phyloP scores from a whole-genome alignment of 2,888 invertebrate genomes.

The Hirudinaria manillensis region DNA sequence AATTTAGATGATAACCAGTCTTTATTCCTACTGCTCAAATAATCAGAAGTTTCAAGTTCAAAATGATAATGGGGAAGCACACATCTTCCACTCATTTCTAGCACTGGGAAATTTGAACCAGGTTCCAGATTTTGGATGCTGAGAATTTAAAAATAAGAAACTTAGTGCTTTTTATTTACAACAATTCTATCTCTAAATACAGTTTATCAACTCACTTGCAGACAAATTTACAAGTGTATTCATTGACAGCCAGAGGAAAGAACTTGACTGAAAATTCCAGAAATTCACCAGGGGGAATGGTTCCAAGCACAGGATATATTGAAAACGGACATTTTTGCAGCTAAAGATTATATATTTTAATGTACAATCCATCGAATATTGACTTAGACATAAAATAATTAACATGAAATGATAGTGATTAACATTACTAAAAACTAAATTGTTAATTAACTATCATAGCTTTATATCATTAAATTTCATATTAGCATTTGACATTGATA shows the following conservation, averaged over 20 bases:
- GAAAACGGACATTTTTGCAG: background rate
- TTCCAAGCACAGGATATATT: constrained; percentile 14
- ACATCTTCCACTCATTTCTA: constrained; percentile 60
- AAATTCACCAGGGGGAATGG: background rate
- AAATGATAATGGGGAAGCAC: constrained; percentile 68
- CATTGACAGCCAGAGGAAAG: background rate
- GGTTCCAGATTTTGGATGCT: constrained; percentile 52
- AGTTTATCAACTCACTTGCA: constrained; percentile 19
- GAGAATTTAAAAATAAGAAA: constrained; percentile 27
- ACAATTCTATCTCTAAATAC: background rate
- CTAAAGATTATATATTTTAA: too few species aligned
- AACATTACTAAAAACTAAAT: too few species aligned
- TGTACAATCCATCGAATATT: too few species aligned
- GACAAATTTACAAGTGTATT: background rate
- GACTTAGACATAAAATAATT: too few species aligned
- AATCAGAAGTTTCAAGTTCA: constrained; percentile 65
- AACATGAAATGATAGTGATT: too few species aligned
- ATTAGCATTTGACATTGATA: too few species aligned
- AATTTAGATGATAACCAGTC: constrained; percentile 51
- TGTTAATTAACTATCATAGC: too few species aligned
- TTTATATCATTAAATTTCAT: too few species aligned
- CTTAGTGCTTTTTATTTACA: background rate
- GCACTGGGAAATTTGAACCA: constrained; percentile 46
- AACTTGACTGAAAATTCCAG: constrained; percentile 14
- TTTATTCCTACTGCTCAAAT: constrained; percentile 56